Base-by-base conservation (phyloP, 2,888 invertebrate species). In the Chloroclysta siterata region DNA sequence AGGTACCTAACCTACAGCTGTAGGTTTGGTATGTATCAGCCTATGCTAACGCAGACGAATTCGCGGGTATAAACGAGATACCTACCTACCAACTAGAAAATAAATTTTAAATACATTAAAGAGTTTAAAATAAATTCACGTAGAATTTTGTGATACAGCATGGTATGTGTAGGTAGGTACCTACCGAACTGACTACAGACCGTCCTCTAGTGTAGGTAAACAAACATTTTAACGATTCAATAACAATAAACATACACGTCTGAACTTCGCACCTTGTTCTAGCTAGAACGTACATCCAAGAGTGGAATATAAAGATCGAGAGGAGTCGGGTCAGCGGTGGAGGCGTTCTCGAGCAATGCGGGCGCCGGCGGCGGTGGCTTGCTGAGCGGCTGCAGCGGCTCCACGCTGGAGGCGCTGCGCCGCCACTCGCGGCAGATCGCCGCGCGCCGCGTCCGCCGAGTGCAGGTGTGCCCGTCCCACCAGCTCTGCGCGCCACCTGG, bases 391-490 rank as follows among this genome's bases (percentile, higher is more conserved):
- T 94, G 94, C 94, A 94, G 87, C 95, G 96, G 66, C 60, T 11
- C 70, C 87, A 85, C 82, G 80, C 91, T 94, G 96, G 96, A 97
- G 96, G 95, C 96, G 89, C 94, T 97, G 94, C 95, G 96, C 90
- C 95, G 95, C 84, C 96, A 96, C 93, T 96, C 97, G 93, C 95
- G 96, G 94, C 96, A 96, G 93, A 96, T 97, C 92, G 96, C 96
- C 94, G 96, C 96, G 88, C 96, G 94, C 88, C 95, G 94, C 94
- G 95, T 95, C 87, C 95, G 96, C 93, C 96, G 96, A 95, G 96
- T 96, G 93, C 96, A 96, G 96, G 96, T 96, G 91, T 90, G 74
- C 79, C 14, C 5, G 41, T 73, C 14, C 79, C 81, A 1, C 36
- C 3, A 3, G 78, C 78, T 78, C 78, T 56, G 42, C 36, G 15